Evolutionary conservation across 30 jellyfish, hydroid and myxozoan species (phyloP), one percentile per base, ranked within the genome.

Genomic region (Turritopsis dohrnii): DNA sequence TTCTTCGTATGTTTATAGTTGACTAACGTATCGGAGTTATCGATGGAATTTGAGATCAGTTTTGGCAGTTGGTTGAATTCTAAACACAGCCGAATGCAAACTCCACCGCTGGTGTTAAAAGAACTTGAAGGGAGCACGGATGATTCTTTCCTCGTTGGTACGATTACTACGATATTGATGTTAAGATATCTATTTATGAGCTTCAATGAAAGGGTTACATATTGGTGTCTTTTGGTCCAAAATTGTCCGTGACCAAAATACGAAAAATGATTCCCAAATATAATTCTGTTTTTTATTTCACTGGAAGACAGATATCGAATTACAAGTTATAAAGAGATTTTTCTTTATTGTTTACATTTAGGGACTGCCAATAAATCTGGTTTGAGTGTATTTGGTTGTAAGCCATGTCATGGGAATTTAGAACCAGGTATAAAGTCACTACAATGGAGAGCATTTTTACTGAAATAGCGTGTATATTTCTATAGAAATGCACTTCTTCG

Each of bases 351-450:
- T 60, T 60, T 19, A n/a, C 19, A 69, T 77, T 7, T 24, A 91
- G 97, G 97, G 52, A 29, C 88, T 20, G 27, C 88, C 25, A 91
- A 91, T 74, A 20, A 76, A 80, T 83, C 73, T 80, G 96, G 97
- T 23, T 28, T 87, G 52, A 75, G 93, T 52, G 91, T 93, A 24
- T 91, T 91, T 74, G 97, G 91, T 82, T 91, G 97, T 72, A 81
- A 73, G 28, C 97, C 97, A n/a, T 41, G 60, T 72, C 54, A 72
- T 24, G 65, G 96, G 20, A 71, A 27, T 31, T 41, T 91, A 52
- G 76, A 91, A 54, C 97, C 97, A 60, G 97, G 97, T 90, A 65
- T 19, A 66, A 24, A 16, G 28, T 22, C 21, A 16, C 28, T 9
- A 25, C 71, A 7, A 25, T n/a, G n/a, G n/a, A n/a, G n/a, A n/a